Conservation (phyloP, 2,888 invertebrate species). For the Eupithecia centaureata region DNA sequence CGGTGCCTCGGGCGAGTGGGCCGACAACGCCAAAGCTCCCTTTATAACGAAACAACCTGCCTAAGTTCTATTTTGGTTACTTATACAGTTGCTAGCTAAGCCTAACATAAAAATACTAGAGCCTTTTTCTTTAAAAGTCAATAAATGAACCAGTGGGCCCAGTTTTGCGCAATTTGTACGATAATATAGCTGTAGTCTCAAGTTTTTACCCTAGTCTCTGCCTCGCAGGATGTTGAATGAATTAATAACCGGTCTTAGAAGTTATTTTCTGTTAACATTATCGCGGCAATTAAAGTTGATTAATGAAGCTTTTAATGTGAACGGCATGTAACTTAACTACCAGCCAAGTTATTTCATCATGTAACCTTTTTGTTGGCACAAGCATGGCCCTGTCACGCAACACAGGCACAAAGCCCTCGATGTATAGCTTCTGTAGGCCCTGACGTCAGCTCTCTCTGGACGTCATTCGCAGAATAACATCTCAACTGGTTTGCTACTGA, state of each 20-base stretch:
- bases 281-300: constrained; percentile 25
- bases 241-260: constrained; percentile 33
- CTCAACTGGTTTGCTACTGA: constrained; percentile 27
- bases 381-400: constrained; percentile 49
- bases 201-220: constrained; percentile 6
- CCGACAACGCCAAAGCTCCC: constrained; percentile 22
- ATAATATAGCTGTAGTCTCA: constrained; percentile 8
- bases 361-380: constrained; percentile 32
- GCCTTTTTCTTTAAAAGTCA: neutral
- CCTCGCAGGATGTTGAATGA: constrained; percentile 34
- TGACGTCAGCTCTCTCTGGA: constrained; percentile 49
- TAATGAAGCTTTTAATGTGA: constrained; percentile 27
- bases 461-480: constrained; percentile 43
- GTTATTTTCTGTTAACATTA: constrained; percentile 32
- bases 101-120: neutral
- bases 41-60: constrained; percentile 15
- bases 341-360: constrained; percentile 21
- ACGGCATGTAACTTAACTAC: constrained; percentile 15
- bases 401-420: constrained; percentile 39
- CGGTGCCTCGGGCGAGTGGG: constrained; percentile 43
- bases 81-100: neutral
- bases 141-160: neutral
- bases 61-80: neutral
- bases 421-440: constrained; percentile 23
- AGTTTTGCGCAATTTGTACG: constrained; percentile 1